A percentile compares a stretch with the other conserved stretches of the same genome.
These are phyloP conservation scores for Scytalopus superciliaris DNA, from an alignment of 2,113 vertebrate species.

Conservation along the genomic window DNA sequence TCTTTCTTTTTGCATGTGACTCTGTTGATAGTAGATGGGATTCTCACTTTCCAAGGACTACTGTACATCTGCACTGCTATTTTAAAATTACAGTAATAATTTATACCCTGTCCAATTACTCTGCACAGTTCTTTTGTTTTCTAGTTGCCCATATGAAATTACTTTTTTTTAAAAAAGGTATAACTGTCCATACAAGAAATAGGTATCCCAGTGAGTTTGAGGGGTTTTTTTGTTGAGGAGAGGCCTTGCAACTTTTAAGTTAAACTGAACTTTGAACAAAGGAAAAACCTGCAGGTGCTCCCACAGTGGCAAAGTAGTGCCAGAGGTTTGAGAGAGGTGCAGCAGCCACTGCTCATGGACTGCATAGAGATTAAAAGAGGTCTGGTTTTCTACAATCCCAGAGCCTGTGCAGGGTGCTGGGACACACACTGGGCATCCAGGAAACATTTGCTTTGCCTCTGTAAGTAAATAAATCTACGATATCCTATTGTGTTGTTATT, in stretches of 20 bases:
- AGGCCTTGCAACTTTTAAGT: not conserved
- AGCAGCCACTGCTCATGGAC: not conserved
- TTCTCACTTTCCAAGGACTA: not conserved
- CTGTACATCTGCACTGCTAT: not conserved
- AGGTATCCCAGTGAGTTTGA: not conserved
- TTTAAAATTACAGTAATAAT: not conserved
- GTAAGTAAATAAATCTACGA: slow-evolving; percentile 43
- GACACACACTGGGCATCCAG: not conserved
- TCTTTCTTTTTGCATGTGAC: not conserved
- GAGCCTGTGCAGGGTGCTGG: not conserved
- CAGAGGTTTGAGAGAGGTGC: not conserved
- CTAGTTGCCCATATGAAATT: not conserved
- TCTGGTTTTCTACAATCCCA: not conserved
- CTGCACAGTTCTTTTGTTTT: not conserved
- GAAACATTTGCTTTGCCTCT: slow-evolving; percentile 19
- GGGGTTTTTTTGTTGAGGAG: not conserved
- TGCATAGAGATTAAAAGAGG: not conserved
- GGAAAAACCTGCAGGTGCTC: not conserved
- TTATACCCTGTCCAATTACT: not conserved
- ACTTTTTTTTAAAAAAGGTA: not conserved
- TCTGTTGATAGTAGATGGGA: not conserved
- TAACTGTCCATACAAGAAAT: not conserved
- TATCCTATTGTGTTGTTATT: slow-evolving; percentile 27
- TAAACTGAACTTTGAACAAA: not conserved
- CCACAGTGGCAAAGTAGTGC: not conserved